phyloP scores from a whole-genome alignment of 2,888 invertebrate genomes.

The Amaurobius ferox region DNA sequence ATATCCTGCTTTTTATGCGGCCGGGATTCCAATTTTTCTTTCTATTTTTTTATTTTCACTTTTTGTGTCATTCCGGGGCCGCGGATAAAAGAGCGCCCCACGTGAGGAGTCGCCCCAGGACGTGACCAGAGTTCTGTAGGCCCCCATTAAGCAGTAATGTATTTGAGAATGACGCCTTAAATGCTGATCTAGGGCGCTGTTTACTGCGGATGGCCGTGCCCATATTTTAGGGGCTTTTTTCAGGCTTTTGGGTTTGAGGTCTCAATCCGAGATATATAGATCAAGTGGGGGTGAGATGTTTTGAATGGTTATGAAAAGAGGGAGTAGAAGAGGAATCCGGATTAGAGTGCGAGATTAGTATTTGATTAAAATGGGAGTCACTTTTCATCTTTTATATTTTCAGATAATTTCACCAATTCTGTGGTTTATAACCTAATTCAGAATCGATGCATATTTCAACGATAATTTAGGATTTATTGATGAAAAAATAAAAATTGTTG shows the following conservation, averaged over 20 bases:
- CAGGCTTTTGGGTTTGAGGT: background rate
- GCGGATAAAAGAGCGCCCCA: constrained; percentile 25
- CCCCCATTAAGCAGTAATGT: constrained; percentile 40
- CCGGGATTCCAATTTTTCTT: constrained; percentile 22
- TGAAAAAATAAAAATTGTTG: too few relatives aligned
- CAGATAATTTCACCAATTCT: too few relatives aligned
- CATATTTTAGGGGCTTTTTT: constrained; percentile 33
- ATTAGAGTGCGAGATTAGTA: too few relatives aligned
- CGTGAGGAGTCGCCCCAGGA: constrained; percentile 34
- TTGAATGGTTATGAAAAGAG: background rate
- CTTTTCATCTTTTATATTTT: too few relatives aligned
- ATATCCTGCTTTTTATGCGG: constrained; percentile 53
- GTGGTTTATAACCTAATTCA: too few relatives aligned
- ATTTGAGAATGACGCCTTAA: constrained; percentile 54
- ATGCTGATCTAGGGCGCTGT: constrained; percentile 43
- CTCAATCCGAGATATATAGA: background rate
- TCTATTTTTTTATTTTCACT: constrained; percentile 13
- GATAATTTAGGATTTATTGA: too few relatives aligned
- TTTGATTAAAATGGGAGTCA: too few relatives aligned
- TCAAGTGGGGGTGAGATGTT: background rate
- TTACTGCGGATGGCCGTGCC: constrained; percentile 33
- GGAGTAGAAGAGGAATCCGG: background rate
- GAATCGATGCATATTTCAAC: too few relatives aligned
- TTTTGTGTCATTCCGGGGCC: constrained; percentile 57
- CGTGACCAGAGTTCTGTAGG: constrained; percentile 46